A percentile compares a stretch with the other conserved stretches of the same genome.
These are phyloP conservation scores for Drosophila sechellia DNA, from an alignment of 1,140 invertebrate genomes.

Conservation along the genomic window DNA sequence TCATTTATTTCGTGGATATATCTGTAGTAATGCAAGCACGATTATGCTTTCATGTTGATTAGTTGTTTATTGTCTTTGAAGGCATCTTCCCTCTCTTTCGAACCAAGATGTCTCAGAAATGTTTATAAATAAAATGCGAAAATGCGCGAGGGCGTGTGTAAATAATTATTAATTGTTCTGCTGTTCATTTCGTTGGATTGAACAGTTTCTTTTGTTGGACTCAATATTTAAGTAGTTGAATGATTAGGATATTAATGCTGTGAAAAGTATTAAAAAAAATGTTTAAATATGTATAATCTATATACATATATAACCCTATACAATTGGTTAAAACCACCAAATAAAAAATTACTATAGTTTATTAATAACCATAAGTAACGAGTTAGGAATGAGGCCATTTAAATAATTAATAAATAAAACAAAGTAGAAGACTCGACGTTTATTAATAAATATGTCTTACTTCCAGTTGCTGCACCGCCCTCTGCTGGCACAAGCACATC, in stretches of 20 bases:
- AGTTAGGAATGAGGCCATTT: too few species aligned
- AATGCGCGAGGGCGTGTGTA: background rate
- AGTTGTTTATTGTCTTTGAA: background rate
- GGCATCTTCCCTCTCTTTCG: background rate
- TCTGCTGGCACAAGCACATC: slow-evolving; percentile 9
- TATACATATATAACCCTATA: too few species aligned
- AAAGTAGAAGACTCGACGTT: too few species aligned
- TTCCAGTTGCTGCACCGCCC: slow-evolving; percentile 17
- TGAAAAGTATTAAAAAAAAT: too few species aligned
- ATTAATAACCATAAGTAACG: too few species aligned
- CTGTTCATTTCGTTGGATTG: background rate
- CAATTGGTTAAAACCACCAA: too few species aligned
- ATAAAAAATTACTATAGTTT: too few species aligned
- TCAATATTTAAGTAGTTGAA: too few species aligned
- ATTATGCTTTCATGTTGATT: slow-evolving; percentile 7
- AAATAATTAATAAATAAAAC: too few species aligned
- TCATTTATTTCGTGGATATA: background rate
- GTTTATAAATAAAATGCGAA: background rate
- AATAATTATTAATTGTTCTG: background rate
- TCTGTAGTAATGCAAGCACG: background rate
- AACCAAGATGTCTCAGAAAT: background rate
- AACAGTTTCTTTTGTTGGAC: background rate
- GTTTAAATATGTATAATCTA: too few species aligned
- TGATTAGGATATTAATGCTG: too few species aligned
- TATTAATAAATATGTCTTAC: background rate